Evolutionary conservation across 2,797 vertebrate genomes (phyloP), one percentile per base, ranked within the genome.

Genomic region (Intellagama lesueurii): DNA sequence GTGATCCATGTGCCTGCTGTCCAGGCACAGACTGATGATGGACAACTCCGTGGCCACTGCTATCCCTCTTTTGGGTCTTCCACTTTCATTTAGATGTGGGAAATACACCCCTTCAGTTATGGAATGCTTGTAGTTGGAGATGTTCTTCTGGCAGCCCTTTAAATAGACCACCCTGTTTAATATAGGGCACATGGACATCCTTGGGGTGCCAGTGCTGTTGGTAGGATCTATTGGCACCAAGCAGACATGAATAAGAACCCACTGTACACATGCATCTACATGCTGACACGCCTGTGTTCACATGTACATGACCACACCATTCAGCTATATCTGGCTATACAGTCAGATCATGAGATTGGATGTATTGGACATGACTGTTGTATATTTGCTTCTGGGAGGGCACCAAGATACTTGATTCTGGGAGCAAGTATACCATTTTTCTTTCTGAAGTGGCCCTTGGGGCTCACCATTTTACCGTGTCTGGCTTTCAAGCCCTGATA

Each of bases 401-500:
- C 52, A 56, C 52, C 52, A 56, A 8, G 52, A 56, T 56, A 56
- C 52, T 56, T 56, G 52, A 8, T 14, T 56, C 52, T 56, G 52
- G 6, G 52, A 8, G 52, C 52, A 56, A 56, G 52, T 8, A 14
- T 56, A 56, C 52, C 52, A 56, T 56, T 56, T 56, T 14, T 14
- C 52, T 14, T 56, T 56, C 52, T 7, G 14, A 80, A 80, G 49
- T 56, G 30, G 30, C 78, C 1, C 6, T 80, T 56, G 19, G 79
- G 19, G n/a, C n/a, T 81, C 2, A 30, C 24, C 26, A 52, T 49
- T 79, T 79, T 49, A 2, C 40, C 90, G 84, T 77, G 52, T 35
- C 89, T 89, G 35, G 78, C 89, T 75, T 49, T 49, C 80, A 88
- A 90, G 87, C 64, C 82, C 66, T 83, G 4, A 68, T 5, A 28